A percentile compares a stretch with the other conserved stretches of the same genome.
These are phyloP conservation scores for Pantherophis vulpinus DNA, from an alignment of 2,797 vertebrate species.

Conservation along the genomic window DNA sequence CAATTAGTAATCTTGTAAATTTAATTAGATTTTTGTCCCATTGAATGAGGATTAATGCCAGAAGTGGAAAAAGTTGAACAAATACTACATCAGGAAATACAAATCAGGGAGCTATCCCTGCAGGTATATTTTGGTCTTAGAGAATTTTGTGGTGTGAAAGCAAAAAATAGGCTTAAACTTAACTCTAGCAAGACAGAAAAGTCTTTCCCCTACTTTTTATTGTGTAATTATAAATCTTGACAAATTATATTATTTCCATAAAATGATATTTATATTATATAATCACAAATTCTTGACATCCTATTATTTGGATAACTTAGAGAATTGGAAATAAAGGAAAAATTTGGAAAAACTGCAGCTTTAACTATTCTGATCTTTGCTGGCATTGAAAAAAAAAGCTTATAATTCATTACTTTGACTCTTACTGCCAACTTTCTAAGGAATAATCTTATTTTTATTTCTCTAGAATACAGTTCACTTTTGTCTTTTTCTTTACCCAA, in stretches of 20 bases:
- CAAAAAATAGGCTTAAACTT: not conserved
- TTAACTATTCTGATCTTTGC: not conserved
- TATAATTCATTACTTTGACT: not conserved
- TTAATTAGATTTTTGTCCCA: constrained; percentile 17
- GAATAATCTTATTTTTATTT: not conserved
- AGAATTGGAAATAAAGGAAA: not conserved
- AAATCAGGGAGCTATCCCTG: constrained; percentile 5
- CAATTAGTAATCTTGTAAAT: constrained; percentile 9
- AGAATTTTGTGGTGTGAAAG: not conserved
- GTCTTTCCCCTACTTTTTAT: not conserved
- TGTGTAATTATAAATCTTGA: not conserved
- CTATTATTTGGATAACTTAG: not conserved
- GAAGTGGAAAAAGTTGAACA: constrained; percentile 38
- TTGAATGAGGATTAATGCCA: constrained; percentile 40
- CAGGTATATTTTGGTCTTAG: not conserved
- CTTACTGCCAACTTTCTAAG: not conserved
- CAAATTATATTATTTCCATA: not conserved
- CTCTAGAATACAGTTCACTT: not conserved
- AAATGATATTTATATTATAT: not conserved
- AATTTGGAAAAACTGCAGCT: not conserved
- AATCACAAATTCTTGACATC: not conserved
- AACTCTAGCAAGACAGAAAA: not conserved
- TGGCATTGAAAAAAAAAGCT: not conserved
- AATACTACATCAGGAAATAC: constrained; percentile 12
- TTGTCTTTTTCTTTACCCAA: not conserved